phyloP scores from a whole-genome alignment of 2,797 vertebrate species.

The Hafferia zeledoni region DNA sequence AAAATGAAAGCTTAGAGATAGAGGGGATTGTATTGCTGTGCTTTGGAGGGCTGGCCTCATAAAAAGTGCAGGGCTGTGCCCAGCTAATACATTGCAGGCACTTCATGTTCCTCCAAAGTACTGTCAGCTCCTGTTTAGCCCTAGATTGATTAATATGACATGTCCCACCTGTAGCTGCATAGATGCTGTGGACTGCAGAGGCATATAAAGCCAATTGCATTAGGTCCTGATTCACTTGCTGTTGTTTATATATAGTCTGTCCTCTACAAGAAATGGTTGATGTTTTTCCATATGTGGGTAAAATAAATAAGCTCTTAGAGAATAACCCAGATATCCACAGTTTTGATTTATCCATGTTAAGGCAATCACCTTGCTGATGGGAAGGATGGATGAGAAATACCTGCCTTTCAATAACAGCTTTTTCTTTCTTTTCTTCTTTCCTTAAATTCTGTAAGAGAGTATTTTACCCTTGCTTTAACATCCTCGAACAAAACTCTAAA shows the following conservation, averaged over 20 bases:
- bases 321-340: neutral
- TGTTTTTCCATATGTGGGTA: neutral
- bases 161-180: slow-evolving; percentile 10
- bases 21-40: neutral
- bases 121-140: slow-evolving; percentile 54
- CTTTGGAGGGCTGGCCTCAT: neutral
- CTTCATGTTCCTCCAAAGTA: neutral
- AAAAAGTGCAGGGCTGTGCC: neutral
- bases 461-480: neutral
- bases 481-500: neutral
- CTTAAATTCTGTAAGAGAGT: neutral
- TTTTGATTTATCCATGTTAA: neutral
- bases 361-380: neutral
- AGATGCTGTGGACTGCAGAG: neutral
- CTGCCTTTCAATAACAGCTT: neutral
- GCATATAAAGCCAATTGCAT: neutral
- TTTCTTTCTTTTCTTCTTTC: neutral
- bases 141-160: neutral
- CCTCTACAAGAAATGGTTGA: neutral
- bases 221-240: neutral
- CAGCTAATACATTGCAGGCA: neutral
- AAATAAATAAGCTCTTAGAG: neutral
- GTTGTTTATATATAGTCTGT: neutral
- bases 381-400: neutral
- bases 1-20: neutral